Evolutionary conservation across 1,140 invertebrate genomes (phyloP), one percentile per base, ranked within the genome.

Genomic region (Procambarus clarkii): DNA sequence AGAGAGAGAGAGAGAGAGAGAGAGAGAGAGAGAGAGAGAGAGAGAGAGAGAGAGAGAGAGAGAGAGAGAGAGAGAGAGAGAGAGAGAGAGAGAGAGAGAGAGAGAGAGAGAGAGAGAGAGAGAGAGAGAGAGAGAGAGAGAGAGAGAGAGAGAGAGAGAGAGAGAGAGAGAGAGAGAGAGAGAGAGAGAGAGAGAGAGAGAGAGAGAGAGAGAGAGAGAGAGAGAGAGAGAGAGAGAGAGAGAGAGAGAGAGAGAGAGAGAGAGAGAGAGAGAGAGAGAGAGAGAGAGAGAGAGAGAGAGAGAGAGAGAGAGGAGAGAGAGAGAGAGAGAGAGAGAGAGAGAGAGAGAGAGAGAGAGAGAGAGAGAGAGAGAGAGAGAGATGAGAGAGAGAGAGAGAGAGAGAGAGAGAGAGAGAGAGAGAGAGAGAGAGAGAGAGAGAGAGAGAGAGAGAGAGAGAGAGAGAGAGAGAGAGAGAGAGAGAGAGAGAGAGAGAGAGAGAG

Each of bases 21-120:
- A 76, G 71, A 76, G 71, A 76, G 71, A 76, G 71, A 76, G 71
- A 76, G 71, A 76, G 71, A 76, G 71, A 76, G 71, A 76, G 71
- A 76, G 71, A 76, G 71, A 76, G 71, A 76, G 71, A 76, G 71
- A 76, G 71, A 76, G 71, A 76, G 71, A 76, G 71, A 76, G 71
- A 44, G 71, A 76, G 71, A 76, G 71, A 44, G 71, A 76, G 34
- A 76, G 71, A 44, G 71, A 76, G 71, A 76, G 71, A 76, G 71
- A 44, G 71, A 76, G 21, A 34, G 34, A 34, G 34, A 34, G 34
- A 34, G 34, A 34, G 34, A 34, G 34, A 34, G 34, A 34, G 34
- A 34, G 34, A 34, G 34, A 34, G 34, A 34, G n/a, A 34, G 34
- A 34, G 34, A 34, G 34, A 15, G 54, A 58, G 54, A 58, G 71